Evolutionary conservation across 1,140 invertebrate species (phyloP).

Genomic region (Saxidomus purpurata): DNA sequence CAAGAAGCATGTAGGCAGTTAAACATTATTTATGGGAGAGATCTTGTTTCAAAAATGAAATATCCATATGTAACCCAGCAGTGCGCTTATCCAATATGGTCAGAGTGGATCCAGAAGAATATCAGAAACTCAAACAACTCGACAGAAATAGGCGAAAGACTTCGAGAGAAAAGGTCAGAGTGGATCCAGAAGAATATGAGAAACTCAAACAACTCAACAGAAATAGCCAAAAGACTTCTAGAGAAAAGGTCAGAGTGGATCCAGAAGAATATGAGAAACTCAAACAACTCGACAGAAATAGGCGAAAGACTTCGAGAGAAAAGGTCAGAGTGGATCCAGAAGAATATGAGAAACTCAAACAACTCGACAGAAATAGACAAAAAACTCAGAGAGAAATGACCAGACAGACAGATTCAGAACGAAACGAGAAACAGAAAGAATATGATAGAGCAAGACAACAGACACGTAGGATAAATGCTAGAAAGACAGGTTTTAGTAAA

Average conservation of each 20-base stretch:
- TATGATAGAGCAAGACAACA: conserved; percentile 12
- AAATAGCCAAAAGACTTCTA: too few relatives aligned
- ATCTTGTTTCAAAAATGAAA: conserved; percentile 22
- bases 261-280: too few relatives aligned
- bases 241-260: too few relatives aligned
- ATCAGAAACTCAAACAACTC: too few relatives aligned
- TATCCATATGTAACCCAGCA: conserved; percentile 29
- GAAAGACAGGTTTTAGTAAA: background rate
- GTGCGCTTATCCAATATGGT: conserved; percentile 27
- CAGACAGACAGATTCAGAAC: conserved; percentile 5
- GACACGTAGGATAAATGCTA: conserved; percentile 7
- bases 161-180: too few relatives aligned
- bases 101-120: too few relatives aligned
- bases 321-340: background rate
- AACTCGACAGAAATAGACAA: conserved; percentile 9
- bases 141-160: too few relatives aligned
- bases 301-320: too few relatives aligned
- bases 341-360: background rate
- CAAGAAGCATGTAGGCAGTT: conserved; percentile 13
- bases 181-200: too few relatives aligned
- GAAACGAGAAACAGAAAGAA: conserved; percentile 31
- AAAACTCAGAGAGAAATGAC: conserved; percentile 22
- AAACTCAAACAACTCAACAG: too few relatives aligned
- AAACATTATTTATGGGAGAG: conserved; percentile 25
- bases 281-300: too few relatives aligned